Base-by-base conservation (phyloP, 2,888 invertebrate genomes). In the Drosophila merina region DNA sequence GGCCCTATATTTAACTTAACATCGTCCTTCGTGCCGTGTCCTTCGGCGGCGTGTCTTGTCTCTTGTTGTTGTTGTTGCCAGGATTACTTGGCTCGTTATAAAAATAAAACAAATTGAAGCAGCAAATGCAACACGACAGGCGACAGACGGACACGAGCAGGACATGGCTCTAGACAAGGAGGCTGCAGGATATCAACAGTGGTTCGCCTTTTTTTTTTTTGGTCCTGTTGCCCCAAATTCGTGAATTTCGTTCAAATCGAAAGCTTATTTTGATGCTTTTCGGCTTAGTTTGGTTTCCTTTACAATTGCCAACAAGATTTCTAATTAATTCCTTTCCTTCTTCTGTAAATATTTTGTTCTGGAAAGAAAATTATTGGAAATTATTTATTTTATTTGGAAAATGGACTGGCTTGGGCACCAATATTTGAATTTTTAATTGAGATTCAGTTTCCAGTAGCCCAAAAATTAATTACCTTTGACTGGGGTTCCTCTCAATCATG, bases 61-160 rank as follows among this genome's bases (percentile, higher is more conserved):
- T 28, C 25, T 9, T 12, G 10, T 9, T 14, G 14, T 14, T 55
- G 30, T 45, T 55, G 45, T 20, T 28, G 31, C 40, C 57, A 3
- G 45, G 48, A 47, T 60, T 31, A 40, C 57, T 31, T 26, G 60
- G 57, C 57, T 60, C 57, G 47, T 62, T 63, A 67, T 44, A 67
- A 50, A 59, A 33, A 54, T 52, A 51, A 58, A 57, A 48, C 56
- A 64, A 58, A 66, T 57, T 57, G 42, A 44, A 45, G n/a, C 58
- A 57, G 52, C 48, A 68, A 52, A 52, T 52, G 52, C 51, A 47
- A 20, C 47, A 31, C 50, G 55, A 50, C 30, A 40, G 58, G 28
- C 44, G 59, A 45, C 25, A 52, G 31, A 31, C 36, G 42, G 26
- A 47, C 9, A 33, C 12, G n/a, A 12, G 12, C 31, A 50, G 26